Conservation (phyloP, 2,113 vertebrate genomes). For the Prunella himalayana region DNA sequence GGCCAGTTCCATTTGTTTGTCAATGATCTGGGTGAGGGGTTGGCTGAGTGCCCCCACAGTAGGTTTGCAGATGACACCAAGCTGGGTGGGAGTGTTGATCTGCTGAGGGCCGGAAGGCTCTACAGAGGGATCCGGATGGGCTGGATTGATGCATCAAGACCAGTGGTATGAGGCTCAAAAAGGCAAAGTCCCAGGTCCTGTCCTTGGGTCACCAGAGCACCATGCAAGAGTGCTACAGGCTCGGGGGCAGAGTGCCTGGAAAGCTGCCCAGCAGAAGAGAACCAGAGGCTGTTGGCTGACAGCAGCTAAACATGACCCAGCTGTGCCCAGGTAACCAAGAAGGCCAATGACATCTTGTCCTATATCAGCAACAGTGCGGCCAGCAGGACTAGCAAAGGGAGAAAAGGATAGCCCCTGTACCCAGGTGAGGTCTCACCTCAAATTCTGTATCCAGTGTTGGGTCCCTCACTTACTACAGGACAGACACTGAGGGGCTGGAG, state of each 20-base stretch:
- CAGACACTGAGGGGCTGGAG: not conserved
- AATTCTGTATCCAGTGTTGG: not conserved
- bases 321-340: not conserved
- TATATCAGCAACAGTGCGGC: too few species aligned
- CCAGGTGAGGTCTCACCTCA: not conserved
- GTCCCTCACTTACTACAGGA: not conserved
- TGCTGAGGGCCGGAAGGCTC: not conserved
- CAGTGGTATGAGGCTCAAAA: not conserved
- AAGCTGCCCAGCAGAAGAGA: not conserved
- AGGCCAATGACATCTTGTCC: not conserved
- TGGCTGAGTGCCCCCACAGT: not conserved
- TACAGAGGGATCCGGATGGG: fast-evolving
- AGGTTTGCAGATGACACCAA: not conserved
- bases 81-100: not conserved
- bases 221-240: not conserved
- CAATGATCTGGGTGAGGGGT: not conserved
- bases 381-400: not conserved
- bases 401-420: too few species aligned
- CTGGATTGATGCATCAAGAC: not conserved
- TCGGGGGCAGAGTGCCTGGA: not conserved
- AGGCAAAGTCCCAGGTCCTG: not conserved
- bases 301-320: not conserved
- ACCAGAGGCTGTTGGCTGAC: too few species aligned
- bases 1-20: too few species aligned
- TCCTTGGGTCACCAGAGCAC: not conserved